Evolutionary conservation across 2,888 invertebrate species (phyloP).

Genomic region (Xanthia icteritia): DNA sequence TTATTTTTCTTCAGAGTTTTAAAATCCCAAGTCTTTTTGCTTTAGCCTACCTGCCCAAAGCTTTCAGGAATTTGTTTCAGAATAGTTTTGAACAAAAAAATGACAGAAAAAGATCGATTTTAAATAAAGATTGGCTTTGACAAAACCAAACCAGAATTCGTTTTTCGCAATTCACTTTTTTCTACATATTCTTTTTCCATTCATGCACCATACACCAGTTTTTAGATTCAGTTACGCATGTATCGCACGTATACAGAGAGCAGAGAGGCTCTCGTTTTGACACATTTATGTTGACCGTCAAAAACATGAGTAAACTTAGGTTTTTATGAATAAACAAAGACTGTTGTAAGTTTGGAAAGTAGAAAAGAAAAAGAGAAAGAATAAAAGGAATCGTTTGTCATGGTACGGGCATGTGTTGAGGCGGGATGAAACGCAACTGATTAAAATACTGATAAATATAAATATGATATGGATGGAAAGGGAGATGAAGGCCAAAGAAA

Average conservation of each 20-base stretch:
- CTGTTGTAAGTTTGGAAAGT: neutral
- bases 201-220: neutral
- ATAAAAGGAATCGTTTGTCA: neutral
- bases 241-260: neutral
- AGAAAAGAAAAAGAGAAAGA: neutral
- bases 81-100: neutral
- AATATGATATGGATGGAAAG: neutral
- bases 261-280: neutral
- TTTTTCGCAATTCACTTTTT: neutral
- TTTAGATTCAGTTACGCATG: slow-evolving; percentile 13
- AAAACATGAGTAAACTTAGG: neutral
- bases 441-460: neutral
- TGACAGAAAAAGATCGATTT: neutral
- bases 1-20: too few relatives aligned
- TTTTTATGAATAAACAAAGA: slow-evolving; percentile 1
- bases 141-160: neutral
- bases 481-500: neutral
- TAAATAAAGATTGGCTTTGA: slow-evolving; percentile 20
- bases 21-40: neutral
- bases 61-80: neutral
- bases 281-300: neutral
- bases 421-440: neutral
- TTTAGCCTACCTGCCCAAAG: too few relatives aligned
- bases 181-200: neutral
- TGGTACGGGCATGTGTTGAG: neutral